These are phyloP conservation scores for Drosophila novamexicana DNA, from an alignment of 1,140 invertebrate genomes.

Conservation along the genomic window DNA sequence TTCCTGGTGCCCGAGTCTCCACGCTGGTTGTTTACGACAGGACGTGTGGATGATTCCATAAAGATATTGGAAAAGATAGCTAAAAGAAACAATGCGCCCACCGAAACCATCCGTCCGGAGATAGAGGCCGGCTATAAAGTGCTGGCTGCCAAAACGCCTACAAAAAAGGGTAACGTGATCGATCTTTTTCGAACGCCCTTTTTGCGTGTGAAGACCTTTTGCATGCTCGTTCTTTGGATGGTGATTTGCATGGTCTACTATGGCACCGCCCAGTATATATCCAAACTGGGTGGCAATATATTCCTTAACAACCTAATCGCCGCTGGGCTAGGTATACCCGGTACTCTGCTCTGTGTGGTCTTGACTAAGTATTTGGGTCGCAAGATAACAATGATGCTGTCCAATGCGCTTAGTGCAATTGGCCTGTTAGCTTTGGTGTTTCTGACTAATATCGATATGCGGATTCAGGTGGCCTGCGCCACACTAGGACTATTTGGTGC, in stretches of 20 bases:
- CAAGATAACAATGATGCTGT: constrained; percentile 87
- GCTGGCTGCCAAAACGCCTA: constrained; percentile 76
- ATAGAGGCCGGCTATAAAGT: constrained; percentile 81
- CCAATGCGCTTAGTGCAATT: constrained; percentile 88
- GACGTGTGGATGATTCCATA: constrained; percentile 89
- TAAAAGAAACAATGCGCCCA: constrained; percentile 86
- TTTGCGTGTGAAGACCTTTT: constrained; percentile 89
- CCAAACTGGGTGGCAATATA: constrained; percentile 89
- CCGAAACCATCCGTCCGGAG: constrained; percentile 85
- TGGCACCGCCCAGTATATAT: constrained; percentile 90
- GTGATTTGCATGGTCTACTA: constrained; percentile 91
- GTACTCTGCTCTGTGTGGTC: constrained; percentile 88
- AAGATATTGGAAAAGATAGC: constrained; percentile 89
- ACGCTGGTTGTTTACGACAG: constrained; percentile 90
- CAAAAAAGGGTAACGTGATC: constrained; percentile 86
- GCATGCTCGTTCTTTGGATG: constrained; percentile 89
- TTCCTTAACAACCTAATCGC: constrained; percentile 90
- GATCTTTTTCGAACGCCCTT: constrained; percentile 90
- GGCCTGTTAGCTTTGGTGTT: constrained; percentile 87
- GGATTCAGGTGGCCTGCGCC: constrained; percentile 45
- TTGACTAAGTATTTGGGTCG: constrained; percentile 88
- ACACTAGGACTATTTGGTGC: constrained; percentile 78
- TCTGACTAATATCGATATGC: constrained; percentile 67
- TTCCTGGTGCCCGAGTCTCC: constrained; percentile 93
- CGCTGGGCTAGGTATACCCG: constrained; percentile 88